Percentiles rank a stretch among this genome's conserved stretches.
These are phyloP conservation scores for Hyppa rectilinea DNA, from an alignment of 2,888 invertebrate genomes.

Conservation along the genomic window DNA sequence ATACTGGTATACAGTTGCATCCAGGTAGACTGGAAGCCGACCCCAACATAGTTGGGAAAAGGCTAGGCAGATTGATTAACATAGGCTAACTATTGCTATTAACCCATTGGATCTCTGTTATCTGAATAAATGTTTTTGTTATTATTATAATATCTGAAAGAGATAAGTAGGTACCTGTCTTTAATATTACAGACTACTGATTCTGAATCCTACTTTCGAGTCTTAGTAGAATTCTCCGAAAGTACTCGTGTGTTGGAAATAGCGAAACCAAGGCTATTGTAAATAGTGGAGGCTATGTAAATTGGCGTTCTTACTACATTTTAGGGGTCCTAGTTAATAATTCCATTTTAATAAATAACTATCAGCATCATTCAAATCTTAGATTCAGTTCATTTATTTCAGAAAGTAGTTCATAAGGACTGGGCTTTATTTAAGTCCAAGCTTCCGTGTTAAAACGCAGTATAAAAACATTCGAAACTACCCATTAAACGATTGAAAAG, in stretches of 20 bases:
- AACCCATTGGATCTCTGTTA: too few species aligned
- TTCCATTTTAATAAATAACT: too few species aligned
- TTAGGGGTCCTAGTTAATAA: not conserved
- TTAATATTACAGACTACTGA: not conserved
- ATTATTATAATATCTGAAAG: not conserved
- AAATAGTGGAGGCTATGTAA: not conserved
- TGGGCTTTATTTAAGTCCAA: too few species aligned
- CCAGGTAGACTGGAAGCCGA: too few species aligned
- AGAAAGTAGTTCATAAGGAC: not conserved
- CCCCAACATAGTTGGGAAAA: too few species aligned
- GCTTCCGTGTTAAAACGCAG: not conserved
- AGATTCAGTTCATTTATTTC: not conserved
- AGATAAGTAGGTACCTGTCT: not conserved
- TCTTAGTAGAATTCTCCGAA: slow-evolving; percentile 6
- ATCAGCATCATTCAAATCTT: not conserved
- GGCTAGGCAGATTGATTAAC: too few species aligned
- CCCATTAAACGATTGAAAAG: too few species aligned
- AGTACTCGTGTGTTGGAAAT: not conserved
- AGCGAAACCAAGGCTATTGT: not conserved
- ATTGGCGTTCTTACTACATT: not conserved
- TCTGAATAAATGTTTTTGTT: too few species aligned
- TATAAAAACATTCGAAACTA: too few species aligned
- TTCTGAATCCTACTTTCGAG: not conserved
- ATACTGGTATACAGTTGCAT: too few species aligned
- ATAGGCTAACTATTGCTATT: too few species aligned